Percentiles rank a stretch among this genome's conserved stretches.
phyloP scores from a whole-genome alignment of 23 tunicate genomes.

The Halocynthia aurantium region DNA sequence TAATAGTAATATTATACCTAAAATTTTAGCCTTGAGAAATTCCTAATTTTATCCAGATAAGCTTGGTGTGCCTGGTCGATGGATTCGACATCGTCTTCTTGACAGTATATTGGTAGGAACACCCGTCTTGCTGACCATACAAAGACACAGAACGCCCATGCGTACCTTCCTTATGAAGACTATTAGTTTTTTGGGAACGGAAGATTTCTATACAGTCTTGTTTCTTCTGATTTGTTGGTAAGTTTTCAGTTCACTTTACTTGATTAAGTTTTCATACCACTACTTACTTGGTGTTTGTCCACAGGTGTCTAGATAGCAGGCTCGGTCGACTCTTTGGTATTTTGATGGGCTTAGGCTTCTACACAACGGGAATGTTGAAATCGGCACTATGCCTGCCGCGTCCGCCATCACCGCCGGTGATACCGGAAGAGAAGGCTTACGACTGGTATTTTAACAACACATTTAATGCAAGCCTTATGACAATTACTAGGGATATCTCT shows the following conservation, averaged over 20 bases:
- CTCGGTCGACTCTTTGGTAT: conserved; percentile 82
- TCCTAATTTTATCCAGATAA: conserved; percentile 25
- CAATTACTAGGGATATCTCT: not conserved
- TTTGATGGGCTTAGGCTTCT: conserved; percentile 83
- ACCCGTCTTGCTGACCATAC: conserved; percentile 84
- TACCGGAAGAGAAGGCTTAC: conserved; percentile 89
- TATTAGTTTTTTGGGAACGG: conserved; percentile 93
- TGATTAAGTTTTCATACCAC: not conserved
- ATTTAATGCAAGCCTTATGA: not conserved
- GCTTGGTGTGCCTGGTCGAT: conserved; percentile 66
- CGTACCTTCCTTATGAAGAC: conserved; percentile 78
- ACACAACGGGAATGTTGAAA: conserved; percentile 76
- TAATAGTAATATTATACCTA: too few species aligned
- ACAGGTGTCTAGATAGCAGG: conserved; percentile 68
- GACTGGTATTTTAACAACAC: conserved; percentile 51
- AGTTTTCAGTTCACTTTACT: not conserved
- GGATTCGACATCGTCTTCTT: conserved; percentile 85
- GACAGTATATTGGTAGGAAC: conserved; percentile 96
- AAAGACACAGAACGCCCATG: conserved; percentile 66
- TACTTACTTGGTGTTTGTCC: conserved; percentile 2
- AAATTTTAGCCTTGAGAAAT: too few species aligned
- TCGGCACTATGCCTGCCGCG: conserved; percentile 82
- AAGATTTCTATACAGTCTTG: conserved; percentile 87
- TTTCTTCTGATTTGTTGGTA: conserved; percentile 67
- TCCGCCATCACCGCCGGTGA: conserved; percentile 78